Conservation (phyloP, 2,797 vertebrate genomes). For the Craterocephalus amniculus region DNA sequence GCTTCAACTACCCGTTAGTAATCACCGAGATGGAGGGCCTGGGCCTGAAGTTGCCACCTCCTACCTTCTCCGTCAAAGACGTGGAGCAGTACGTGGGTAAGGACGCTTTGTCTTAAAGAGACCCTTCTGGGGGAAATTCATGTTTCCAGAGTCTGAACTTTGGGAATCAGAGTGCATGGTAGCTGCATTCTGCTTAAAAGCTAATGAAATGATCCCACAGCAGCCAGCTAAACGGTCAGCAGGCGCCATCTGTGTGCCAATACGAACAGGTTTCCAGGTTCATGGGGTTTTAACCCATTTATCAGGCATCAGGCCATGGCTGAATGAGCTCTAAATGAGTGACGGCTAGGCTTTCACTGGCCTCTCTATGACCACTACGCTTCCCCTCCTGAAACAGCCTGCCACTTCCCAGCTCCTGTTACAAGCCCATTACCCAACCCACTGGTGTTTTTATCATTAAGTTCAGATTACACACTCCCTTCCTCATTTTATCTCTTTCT, state of each 20-base stretch:
- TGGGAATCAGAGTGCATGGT: conserved; percentile 20
- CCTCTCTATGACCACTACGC: conserved; percentile 58
- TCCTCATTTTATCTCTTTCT: conserved; percentile 57
- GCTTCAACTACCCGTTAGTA: conserved; percentile 92
- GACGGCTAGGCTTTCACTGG: conserved; percentile 70
- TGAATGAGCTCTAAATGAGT: conserved; percentile 70
- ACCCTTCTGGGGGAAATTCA: conserved; percentile 18
- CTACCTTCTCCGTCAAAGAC: conserved; percentile 91
- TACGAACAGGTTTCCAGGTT: conserved; percentile 69
- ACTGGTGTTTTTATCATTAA: conserved; percentile 74
- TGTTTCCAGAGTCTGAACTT: conserved; percentile 26
- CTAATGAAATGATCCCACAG: conserved; percentile 47
- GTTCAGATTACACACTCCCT: conserved; percentile 77
- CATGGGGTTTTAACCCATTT: conserved; percentile 75
- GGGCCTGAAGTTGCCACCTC: conserved; percentile 91
- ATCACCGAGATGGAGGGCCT: conserved; percentile 92
- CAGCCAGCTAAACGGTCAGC: conserved; percentile 59
- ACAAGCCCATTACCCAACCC: conserved; percentile 71
- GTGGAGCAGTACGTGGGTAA: conserved; percentile 97
- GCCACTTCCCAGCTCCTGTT: conserved; percentile 77
- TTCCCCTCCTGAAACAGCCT: conserved; percentile 59
- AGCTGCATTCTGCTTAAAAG: conserved; percentile 45
- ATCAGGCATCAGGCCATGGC: conserved; percentile 69
- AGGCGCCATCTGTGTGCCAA: conserved; percentile 70
- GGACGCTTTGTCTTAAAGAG: conserved; percentile 46